phyloP scores from a whole-genome alignment of 2,888 invertebrate species.

The Thera britannica region DNA sequence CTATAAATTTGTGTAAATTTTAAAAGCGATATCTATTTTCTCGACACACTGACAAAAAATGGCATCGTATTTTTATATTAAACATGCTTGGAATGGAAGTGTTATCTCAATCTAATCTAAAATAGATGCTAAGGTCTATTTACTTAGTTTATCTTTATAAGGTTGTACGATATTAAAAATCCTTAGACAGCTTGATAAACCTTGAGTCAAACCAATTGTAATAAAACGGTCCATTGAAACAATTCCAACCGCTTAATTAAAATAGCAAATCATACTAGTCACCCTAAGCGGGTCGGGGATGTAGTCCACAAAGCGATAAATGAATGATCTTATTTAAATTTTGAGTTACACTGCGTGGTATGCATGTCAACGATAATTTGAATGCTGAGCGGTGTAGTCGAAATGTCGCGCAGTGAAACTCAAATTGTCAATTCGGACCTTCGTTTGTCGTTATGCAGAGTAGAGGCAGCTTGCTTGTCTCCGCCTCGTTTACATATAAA shows the following conservation, averaged over 20 bases:
- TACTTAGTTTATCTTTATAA: too few species aligned
- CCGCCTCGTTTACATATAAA: constrained; percentile 49
- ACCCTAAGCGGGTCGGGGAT: constrained; percentile 12
- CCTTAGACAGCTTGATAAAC: neutral
- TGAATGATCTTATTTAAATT: neutral
- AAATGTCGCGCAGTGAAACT: neutral
- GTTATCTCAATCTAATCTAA: too few species aligned
- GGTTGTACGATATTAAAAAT: neutral
- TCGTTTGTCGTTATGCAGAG: neutral
- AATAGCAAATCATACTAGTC: constrained; percentile 41
- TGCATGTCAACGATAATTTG: neutral
- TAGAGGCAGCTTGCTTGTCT: neutral
- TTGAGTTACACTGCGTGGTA: neutral
- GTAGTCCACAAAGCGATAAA: neutral
- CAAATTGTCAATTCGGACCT: neutral
- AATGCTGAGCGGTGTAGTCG: neutral
- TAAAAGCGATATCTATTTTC: too few species aligned
- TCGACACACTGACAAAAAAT: too few species aligned
- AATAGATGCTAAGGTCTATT: too few species aligned
- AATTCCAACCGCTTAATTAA: constrained; percentile 31
- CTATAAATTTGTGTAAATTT: too few species aligned
- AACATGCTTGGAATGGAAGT: too few species aligned
- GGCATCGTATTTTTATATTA: too few species aligned
- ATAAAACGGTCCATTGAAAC: neutral
- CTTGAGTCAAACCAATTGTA: neutral